Evolutionary conservation across 2,888 invertebrate genomes (phyloP), one percentile per base, ranked within the genome.

Genomic region (Euphydryas editha): DNA sequence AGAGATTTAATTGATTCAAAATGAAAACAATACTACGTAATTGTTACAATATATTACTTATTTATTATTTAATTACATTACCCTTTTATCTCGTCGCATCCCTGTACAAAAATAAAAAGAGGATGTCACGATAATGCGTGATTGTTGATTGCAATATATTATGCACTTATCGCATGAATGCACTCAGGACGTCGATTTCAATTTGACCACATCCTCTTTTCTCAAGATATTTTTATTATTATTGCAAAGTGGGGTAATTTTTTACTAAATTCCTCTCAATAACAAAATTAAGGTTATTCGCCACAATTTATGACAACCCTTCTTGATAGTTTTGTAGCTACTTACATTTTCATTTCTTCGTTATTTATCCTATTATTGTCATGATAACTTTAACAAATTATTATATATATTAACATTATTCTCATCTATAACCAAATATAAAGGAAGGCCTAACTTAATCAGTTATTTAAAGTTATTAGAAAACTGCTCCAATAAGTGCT

Each of bases 201-300:
- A 91, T 91, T 91, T 87, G 86, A 86, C 81, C 80, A 82, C 90
- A 90, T 92, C 92, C 90, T 90, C 87, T 84, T 87, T 88, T 90
- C 88, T 85, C 83, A 83, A 83, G 81, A 84, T 85, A 83, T 81
- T 83, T 75, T 82, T 82, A 79, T 83, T 83, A 83, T 82, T 83
- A 75, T 72, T 62, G 73, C 76, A 76, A 78, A 75, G 73, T 74
- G 75, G 73, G 62, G 71, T 78, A 73, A 79, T 78, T 81, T 81
- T 75, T 79, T 75, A 30, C 8, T 77, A 70, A 78, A 73, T 72
- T 68, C 62, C 62, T 68, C 61, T 65, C 70, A 65, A 67, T 68
- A 73, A 72, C 69, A 61, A 67, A 59, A 62, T 66, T 67, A 68
- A 68, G 54, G 56, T 69, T 59, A 59, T 59, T 67, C 55, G 62